Base-by-base conservation (phyloP, 1,140 invertebrate species). In the Bombus haemorrhoidalis region DNA sequence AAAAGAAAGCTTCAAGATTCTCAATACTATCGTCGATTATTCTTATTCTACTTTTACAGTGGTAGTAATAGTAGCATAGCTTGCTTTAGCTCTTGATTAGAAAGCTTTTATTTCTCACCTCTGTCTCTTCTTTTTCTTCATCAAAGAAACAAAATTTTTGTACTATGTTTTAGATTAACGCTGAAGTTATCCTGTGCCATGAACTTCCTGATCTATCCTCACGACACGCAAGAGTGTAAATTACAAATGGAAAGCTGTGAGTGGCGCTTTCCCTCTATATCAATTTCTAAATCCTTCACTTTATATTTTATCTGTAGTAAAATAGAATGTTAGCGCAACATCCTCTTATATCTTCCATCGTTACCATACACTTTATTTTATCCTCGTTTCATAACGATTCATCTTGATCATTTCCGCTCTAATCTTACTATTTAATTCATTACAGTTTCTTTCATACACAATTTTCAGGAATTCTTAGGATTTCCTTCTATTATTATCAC, bases 121-220 rank as follows among this genome's bases (percentile, higher is more conserved):
- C 2, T 34, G 13, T 18, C 15, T 66, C 15, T 18, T 18, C 2
- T 34, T n/a, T 18, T 8, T 22, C 2, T 66, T 34, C 15, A 2
- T 69, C 22, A 22, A 28, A 2, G 2, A 22, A 68, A 68, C 18
- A 37, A 34, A 10, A 53, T 25, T 53, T 15, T 37, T 22, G 2
- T 25, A 25, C 72, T 15, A 66, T 86, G 81, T 94, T 96, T 80
- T 89, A 97, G 97, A 89, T 94, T 98, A 82, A 98, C 98, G 0
- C 92, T 98, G 43, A 97, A 96, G 88, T 94, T 98, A 22, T 98
- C 98, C 9, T 98, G 98, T 91, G 97, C 98, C 12, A 98, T 98
- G 98, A 98, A 98, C 93, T 98, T 98, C 95, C 96, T 98, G 91
- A 98, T 98, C 81, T 98, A 98, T 93, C 98, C 98, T 1, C 98